Evolutionary conservation across 2,797 vertebrate genomes (phyloP), one percentile per base, ranked within the genome.

Genomic region (Leuciscus waleckii): DNA sequence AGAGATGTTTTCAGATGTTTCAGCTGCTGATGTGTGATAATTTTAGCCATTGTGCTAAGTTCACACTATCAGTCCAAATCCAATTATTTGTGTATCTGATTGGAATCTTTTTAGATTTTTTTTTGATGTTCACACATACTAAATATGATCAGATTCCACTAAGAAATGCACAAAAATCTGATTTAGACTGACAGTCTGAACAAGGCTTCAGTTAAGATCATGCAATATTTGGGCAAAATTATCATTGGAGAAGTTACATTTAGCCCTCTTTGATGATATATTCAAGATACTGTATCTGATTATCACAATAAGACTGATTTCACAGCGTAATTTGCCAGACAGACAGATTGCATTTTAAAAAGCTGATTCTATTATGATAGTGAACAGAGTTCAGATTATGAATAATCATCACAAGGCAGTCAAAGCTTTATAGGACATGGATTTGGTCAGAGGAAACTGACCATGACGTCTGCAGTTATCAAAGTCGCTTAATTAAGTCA

Each of bases 291-390:
- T 68, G 32, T 61, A 16, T 74, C 70, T 37, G 23, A 37, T 83
- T 7, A 49, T 61, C 11, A 29, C 41, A 83, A 23, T 65, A 65
- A 65, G 56, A 41, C 23, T 39, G 10, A 54, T 39, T 83, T 61
- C 14, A 49, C 61, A 14, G 43, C 14, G 0, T 76, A 54, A 76
- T 83, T 76, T 67, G 9, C 32, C 32, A 37, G 16, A 67, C 10
- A 19, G 54, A 32, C n/a, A 46, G 70, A 83, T 54, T 78, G 2
- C 4, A 39, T 76, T 83, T 39, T 35, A 39, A 77, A 83, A 77
- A 78, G 49, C 63, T 56, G 63, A 84, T 69, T 69, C 74, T 43
- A 78, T 84, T 84, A 84, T 6, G 82, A 84, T 58, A 56, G 16
- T 67, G 23, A 76, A 51, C 4, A 0, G 21, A 75, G 43, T 75